Conservation (phyloP, 1,140 invertebrate species). For the Anthonomus grandis region DNA sequence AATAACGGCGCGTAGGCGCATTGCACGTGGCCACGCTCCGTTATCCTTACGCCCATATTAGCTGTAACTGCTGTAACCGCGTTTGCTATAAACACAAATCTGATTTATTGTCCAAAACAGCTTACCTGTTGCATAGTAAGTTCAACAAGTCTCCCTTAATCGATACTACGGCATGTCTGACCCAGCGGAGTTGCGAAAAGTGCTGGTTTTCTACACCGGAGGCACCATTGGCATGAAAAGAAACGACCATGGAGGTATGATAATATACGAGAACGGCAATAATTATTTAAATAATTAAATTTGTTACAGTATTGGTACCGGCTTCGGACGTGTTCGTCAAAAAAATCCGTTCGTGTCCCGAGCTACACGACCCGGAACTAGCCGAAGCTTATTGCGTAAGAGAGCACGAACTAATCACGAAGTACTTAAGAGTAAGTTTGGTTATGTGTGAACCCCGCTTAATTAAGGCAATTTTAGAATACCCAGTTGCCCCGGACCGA, state of each 20-base stretch:
- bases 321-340: constrained; percentile 29
- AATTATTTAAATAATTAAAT: background rate
- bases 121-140: too few species aligned
- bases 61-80: too few species aligned
- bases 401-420: constrained; percentile 22
- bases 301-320: constrained; percentile 40
- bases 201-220: constrained; percentile 81
- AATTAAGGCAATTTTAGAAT: constrained; percentile 7
- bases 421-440: constrained; percentile 3
- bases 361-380: constrained; percentile 32
- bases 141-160: too few species aligned
- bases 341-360: constrained; percentile 30
- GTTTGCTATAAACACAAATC: too few species aligned
- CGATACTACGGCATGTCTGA: too few species aligned
- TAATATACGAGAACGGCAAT: constrained; percentile 15
- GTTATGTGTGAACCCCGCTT: background rate
- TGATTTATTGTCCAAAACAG: too few species aligned
- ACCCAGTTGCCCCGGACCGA: constrained; percentile 11
- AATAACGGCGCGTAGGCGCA: too few species aligned
- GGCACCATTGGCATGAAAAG: constrained; percentile 89
- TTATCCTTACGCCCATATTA: too few species aligned
- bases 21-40: too few species aligned
- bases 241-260: constrained; percentile 66
- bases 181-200: constrained; percentile 36
- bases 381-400: constrained; percentile 26